Conservation (phyloP, 2,797 vertebrate species). For the Merluccius polli region DNA sequence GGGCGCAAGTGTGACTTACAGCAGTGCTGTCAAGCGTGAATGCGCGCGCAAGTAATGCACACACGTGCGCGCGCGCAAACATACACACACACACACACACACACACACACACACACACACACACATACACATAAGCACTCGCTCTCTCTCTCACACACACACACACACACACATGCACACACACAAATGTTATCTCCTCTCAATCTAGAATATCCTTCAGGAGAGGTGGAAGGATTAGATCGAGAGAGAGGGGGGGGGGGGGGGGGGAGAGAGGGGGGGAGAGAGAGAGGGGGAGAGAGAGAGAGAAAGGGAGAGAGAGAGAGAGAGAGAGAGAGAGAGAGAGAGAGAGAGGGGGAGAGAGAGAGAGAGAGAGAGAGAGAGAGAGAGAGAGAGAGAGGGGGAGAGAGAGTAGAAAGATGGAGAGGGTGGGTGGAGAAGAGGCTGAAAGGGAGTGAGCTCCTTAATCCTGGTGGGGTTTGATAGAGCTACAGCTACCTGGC, state of each 20-base stretch:
- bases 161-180: conserved; percentile 5
- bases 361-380: conserved; percentile 24
- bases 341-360: conserved; percentile 9
- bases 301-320: conserved; percentile 39
- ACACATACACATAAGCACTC: background rate
- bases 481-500: too few species aligned
- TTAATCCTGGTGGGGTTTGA: conserved; percentile 66
- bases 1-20: too few species aligned
- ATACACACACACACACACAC: too few species aligned
- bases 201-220: conserved; percentile 44
- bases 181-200: conserved; percentile 63
- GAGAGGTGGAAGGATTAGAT: conserved; percentile 66
- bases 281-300: conserved; percentile 18
- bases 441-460: conserved; percentile 46
- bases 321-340: background rate
- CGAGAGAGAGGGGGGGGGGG: conserved; percentile 52
- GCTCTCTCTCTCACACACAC: background rate
- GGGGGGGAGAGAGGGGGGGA: conserved; percentile 23
- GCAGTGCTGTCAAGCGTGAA: too few species aligned
- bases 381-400: conserved; percentile 55
- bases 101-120: too few species aligned
- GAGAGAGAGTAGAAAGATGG: conserved; percentile 18
- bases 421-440: conserved; percentile 18
- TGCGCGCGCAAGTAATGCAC: too few species aligned
- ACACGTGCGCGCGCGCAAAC: too few species aligned